Evolutionary conservation across 2,888 invertebrate genomes (phyloP), one percentile per base, ranked within the genome.

Genomic region (Ctena decussata): DNA sequence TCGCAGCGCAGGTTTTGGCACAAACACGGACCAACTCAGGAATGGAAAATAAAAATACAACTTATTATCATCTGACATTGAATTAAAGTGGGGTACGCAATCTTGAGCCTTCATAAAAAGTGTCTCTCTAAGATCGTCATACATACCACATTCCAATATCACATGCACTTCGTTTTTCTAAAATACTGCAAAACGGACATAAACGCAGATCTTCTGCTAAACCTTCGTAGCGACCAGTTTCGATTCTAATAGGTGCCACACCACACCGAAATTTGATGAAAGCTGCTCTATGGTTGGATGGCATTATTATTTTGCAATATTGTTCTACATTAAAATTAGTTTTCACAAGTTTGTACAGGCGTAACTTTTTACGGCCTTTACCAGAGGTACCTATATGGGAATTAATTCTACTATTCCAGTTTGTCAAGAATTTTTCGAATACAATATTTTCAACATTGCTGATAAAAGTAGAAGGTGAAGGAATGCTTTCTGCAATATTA

Each of bases 1-100:
- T 72, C 12, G 5, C 11, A 39, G 27, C 27, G n/a, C 72, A 72
- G 72, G 72, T 72, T 72, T 72, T 72, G 72, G 72, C 72, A 72
- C 39, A 32, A 39, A 44, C 11, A 32, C 44, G 27, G 12, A 72
- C n/a, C n/a, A 72, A 3, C 8, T 41, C 39, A 15, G 15, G 15
- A n/a, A 8, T 72, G 11, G 72, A n/a, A 41, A 72, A 44, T 39
- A 72, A 18, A 72, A 72, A 41, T 41, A 37, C 21, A 32, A 72
- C 12, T 69, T 69, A 30, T 69, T n/a, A 15, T 12, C 35, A 12
- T 69, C 35, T 27, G 69, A 35, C 37, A 35, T 11, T 35, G 32
- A 30, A 12, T 30, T 3, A 69, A 69, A 69, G 15, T 5, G 11
- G 32, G 24, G 37, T 12, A 5, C 8, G 21, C 3, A 39, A 39